A percentile compares a stretch with the other conserved stretches of the same genome.
These are phyloP conservation scores for Emydocephalus ijimae DNA, from an alignment of 2,113 vertebrate species.

Conservation along the genomic window DNA sequence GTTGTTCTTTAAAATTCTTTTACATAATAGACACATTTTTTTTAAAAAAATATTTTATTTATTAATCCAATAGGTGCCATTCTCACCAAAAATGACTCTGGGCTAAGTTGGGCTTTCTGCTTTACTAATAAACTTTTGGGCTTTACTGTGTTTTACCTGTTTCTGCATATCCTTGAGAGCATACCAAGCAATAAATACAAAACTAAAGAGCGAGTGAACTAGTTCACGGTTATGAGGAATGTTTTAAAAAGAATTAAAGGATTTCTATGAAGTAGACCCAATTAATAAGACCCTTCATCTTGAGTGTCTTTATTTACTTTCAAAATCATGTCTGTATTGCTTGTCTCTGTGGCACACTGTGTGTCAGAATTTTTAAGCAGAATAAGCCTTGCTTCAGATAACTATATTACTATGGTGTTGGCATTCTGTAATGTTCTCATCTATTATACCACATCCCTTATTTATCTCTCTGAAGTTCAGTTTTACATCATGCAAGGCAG, in stretches of 20 bases:
- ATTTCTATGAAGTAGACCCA: not conserved
- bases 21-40: not conserved
- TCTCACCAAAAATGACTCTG: not conserved
- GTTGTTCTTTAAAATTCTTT: not conserved
- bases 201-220: not conserved
- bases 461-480: not conserved
- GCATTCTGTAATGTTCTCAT: not conserved
- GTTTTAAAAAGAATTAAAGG: not conserved
- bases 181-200: not conserved
- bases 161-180: not conserved
- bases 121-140: not conserved
- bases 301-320: not conserved
- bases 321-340: not conserved
- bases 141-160: not conserved
- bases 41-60: too few relatives aligned
- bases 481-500: not conserved
- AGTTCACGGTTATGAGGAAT: not conserved
- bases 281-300: not conserved
- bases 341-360: not conserved
- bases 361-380: not conserved
- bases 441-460: not conserved
- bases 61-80: too few relatives aligned
- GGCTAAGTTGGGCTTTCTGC: not conserved
- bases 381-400: not conserved
- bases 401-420: not conserved